These are phyloP conservation scores for Julus scanicus DNA, from an alignment of 2,888 invertebrate species.

Conservation along the genomic window DNA sequence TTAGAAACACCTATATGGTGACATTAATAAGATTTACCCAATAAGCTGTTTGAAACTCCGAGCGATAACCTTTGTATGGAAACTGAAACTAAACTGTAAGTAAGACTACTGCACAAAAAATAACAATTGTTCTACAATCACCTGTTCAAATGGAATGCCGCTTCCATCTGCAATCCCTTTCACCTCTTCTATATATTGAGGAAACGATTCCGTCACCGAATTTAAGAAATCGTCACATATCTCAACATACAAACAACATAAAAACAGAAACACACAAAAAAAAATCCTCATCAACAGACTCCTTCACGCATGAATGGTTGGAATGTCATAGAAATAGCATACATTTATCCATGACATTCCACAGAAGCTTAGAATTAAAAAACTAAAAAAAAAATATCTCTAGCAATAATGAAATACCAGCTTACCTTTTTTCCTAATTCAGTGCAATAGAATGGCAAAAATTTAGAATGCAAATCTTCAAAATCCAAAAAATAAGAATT, in stretches of 20 bases:
- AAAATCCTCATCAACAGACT: background rate
- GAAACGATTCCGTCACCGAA: constrained; percentile 76
- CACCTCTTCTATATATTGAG: constrained; percentile 84
- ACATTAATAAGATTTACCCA: background rate
- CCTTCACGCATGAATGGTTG: background rate
- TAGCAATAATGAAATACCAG: background rate
- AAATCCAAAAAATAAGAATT: constrained; percentile 74
- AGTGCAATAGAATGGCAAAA: constrained; percentile 48
- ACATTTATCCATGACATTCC: background rate
- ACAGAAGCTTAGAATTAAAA: too few species aligned
- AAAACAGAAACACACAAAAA: background rate
- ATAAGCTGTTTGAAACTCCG: background rate
- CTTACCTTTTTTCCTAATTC: constrained; percentile 50
- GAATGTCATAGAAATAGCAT: background rate
- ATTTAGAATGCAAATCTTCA: constrained; percentile 73
- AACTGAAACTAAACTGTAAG: too few species aligned
- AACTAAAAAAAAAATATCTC: too few species aligned
- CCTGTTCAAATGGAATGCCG: constrained; percentile 83
- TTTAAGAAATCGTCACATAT: constrained; percentile 81
- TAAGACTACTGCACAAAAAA: too few species aligned
- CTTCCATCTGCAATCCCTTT: constrained; percentile 89
- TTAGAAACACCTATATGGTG: constrained; percentile 78
- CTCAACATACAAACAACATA: constrained; percentile 73
- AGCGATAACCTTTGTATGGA: too few species aligned
- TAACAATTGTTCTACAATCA: constrained; percentile 64